phyloP scores from a whole-genome alignment of 2,888 invertebrate genomes.

The Drosophila atripex region DNA sequence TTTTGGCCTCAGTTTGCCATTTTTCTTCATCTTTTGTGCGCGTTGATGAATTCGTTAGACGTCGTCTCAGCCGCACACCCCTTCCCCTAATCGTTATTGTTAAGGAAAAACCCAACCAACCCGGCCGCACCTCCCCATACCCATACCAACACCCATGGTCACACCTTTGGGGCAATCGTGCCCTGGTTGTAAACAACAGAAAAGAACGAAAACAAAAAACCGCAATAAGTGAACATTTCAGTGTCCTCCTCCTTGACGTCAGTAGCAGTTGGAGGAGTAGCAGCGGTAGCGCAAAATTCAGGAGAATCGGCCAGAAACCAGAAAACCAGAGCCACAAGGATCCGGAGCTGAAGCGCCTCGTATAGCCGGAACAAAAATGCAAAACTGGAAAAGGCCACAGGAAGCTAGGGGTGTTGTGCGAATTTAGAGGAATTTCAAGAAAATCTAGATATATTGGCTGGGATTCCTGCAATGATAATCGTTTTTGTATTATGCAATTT shows the following conservation, averaged over 20 bases:
- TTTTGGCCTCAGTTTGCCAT: constrained; percentile 63
- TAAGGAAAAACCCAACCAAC: neutral
- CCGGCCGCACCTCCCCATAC: neutral
- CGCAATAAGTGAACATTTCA: constrained; percentile 39
- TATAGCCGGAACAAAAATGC: constrained; percentile 8
- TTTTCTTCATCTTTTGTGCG: constrained; percentile 63
- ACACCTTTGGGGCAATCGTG: constrained; percentile 63
- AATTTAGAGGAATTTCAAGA: too few relatives aligned
- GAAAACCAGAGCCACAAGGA: constrained; percentile 1
- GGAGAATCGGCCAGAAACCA: too few relatives aligned
- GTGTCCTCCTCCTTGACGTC: constrained; percentile 36
- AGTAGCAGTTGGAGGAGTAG: constrained; percentile 14
- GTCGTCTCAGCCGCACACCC: constrained; percentile 5
- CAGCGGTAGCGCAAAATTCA: too few relatives aligned
- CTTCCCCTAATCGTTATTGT: neutral
- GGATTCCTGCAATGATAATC: too few relatives aligned
- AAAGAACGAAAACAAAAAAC: constrained; percentile 37
- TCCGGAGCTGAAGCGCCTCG: neutral
- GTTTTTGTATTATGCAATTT: too few relatives aligned
- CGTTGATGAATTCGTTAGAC: constrained; percentile 65
- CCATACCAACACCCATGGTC: constrained; percentile 26
- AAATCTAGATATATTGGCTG: too few relatives aligned
- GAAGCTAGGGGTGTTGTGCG: too few relatives aligned
- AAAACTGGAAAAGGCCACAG: constrained; percentile 1
- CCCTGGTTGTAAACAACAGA: constrained; percentile 45